A percentile compares a stretch with the other conserved stretches of the same genome.
Evolutionary conservation across 2,113 vertebrate species (phyloP).

Genomic region (Monopterus albus): DNA sequence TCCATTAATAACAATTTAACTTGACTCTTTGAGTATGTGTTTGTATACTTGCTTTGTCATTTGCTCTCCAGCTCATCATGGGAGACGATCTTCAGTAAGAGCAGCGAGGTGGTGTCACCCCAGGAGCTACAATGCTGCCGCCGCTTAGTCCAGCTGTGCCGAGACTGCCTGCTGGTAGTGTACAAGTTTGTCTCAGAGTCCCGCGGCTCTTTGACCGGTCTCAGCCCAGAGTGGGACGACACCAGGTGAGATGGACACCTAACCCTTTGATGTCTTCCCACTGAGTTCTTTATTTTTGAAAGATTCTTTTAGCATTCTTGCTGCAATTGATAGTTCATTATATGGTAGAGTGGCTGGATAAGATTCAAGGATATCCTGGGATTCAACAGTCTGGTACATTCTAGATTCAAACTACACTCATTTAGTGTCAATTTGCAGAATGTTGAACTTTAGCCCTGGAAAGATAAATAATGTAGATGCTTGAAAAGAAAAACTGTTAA

Average conservation of each 20-base stretch:
- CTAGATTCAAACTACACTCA: background rate
- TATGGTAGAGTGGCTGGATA: background rate
- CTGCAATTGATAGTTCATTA: conserved; percentile 8
- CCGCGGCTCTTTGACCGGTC: conserved; percentile 86
- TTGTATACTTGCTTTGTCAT: background rate
- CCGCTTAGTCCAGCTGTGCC: conserved; percentile 93
- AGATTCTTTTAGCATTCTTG: background rate
- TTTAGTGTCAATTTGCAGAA: conserved; percentile 1
- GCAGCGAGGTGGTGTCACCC: conserved; percentile 89
- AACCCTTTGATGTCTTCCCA: background rate
- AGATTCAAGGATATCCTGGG: conserved; percentile 3
- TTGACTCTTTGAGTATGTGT: background rate
- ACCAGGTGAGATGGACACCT: conserved; percentile 85
- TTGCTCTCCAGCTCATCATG: conserved; percentile 87
- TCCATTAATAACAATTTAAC: background rate
- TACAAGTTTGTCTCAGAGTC: conserved; percentile 94
- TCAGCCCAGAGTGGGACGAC: conserved; percentile 90
- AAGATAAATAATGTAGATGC: conserved; percentile 8
- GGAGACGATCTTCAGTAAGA: conserved; percentile 93
- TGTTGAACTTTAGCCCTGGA: conserved; percentile 4
- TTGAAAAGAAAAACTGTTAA: background rate
- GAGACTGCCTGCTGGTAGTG: conserved; percentile 94
- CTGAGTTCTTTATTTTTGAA: conserved; percentile 9
- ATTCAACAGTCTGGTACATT: conserved; percentile 12
- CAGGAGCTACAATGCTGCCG: conserved; percentile 94